phyloP scores from a whole-genome alignment of 2,888 invertebrate genomes.

The Meloe dianella region DNA sequence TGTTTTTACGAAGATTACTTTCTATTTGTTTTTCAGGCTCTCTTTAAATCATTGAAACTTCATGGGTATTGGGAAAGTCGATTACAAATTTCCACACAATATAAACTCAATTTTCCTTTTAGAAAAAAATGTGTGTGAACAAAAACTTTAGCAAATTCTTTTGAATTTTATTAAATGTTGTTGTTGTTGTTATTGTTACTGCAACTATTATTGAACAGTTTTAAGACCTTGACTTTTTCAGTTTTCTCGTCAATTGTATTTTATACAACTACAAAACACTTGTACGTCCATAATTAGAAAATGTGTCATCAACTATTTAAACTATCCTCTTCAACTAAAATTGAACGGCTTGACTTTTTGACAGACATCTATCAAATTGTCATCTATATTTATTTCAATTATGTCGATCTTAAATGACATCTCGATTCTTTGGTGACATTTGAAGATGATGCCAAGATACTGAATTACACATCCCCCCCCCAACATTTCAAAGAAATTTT shows the following conservation, averaged over 20 bases:
- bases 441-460: background rate
- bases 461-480: background rate
- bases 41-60: background rate
- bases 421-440: too few species aligned
- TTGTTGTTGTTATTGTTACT: background rate
- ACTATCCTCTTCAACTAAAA: background rate
- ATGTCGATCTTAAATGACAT: too few species aligned
- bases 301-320: slow-evolving; percentile 1
- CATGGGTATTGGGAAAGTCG: background rate
- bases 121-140: background rate
- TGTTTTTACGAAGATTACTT: background rate
- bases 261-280: background rate
- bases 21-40: background rate
- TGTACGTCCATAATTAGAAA: background rate
- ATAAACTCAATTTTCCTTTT: background rate
- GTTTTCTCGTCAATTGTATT: background rate
- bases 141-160: too few species aligned
- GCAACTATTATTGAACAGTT: background rate
- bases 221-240: background rate
- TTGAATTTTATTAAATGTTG: background rate
- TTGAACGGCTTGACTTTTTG: too few species aligned
- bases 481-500: too few species aligned
- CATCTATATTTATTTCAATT: too few species aligned
- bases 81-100: background rate
- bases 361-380: too few species aligned